A percentile compares a stretch with the other conserved stretches of the same genome.
These are phyloP conservation scores for Halictus ligatus DNA, from an alignment of 2,888 invertebrate genomes.

Conservation along the genomic window DNA sequence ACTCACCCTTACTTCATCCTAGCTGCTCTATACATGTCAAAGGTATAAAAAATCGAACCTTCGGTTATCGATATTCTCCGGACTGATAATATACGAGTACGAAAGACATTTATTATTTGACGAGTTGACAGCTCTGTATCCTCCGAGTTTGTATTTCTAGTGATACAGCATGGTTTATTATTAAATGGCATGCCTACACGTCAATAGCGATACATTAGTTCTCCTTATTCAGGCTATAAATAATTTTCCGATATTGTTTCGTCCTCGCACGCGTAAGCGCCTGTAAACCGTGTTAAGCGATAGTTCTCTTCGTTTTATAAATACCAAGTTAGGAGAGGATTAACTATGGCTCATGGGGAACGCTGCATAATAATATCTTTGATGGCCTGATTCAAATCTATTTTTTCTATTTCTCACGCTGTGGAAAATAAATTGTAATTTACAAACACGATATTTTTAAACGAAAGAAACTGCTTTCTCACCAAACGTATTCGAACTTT, in stretches of 20 bases:
- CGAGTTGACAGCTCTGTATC: neutral
- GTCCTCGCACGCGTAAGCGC: constrained; percentile 49
- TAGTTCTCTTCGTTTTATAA: constrained; percentile 53
- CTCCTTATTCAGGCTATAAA: constrained; percentile 66
- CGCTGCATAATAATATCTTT: constrained; percentile 38
- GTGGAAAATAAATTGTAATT: neutral
- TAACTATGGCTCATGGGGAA: constrained; percentile 28
- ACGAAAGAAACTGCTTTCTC: neutral
- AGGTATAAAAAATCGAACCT: neutral
- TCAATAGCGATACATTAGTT: constrained; percentile 56
- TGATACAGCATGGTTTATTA: constrained; percentile 38
- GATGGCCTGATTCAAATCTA: constrained; percentile 33
- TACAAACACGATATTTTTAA: neutral
- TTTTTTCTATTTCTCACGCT: neutral
- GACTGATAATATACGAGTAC: neutral
- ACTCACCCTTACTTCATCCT: neutral
- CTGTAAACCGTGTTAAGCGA: constrained; percentile 29
- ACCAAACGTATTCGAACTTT: neutral
- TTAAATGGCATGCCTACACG: constrained; percentile 52
- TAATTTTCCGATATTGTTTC: constrained; percentile 68
- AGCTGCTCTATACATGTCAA: neutral
- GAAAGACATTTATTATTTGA: neutral
- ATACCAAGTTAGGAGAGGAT: constrained; percentile 41
- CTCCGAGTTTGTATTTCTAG: constrained; percentile 14
- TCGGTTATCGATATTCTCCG: neutral